Percentiles rank a stretch among this genome's conserved stretches.
phyloP scores from a whole-genome alignment of 2,888 invertebrate species.

The Chelonus formosanus region DNA sequence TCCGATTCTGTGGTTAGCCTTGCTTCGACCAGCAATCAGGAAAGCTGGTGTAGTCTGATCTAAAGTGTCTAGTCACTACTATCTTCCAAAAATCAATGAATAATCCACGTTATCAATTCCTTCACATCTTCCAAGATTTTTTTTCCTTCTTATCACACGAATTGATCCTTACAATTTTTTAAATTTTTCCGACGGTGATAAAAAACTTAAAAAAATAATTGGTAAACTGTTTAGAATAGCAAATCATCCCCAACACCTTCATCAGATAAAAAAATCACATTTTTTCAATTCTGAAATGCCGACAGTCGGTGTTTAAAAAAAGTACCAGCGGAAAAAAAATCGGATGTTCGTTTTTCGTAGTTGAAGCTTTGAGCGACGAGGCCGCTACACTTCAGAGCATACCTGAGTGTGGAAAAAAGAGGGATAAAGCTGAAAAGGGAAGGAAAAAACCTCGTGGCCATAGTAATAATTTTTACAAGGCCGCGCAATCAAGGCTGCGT shows the following conservation, averaged over 20 bases:
- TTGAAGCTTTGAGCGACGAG: slow-evolving; percentile 18
- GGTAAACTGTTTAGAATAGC: too few species aligned
- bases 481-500: slow-evolving; percentile 61
- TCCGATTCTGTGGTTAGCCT: slow-evolving; percentile 58
- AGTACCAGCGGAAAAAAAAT: slow-evolving; percentile 5
- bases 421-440: slow-evolving; percentile 33
- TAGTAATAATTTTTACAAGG: slow-evolving; percentile 63
- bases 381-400: slow-evolving; percentile 4
- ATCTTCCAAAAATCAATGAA: neutral
- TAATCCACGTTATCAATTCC: neutral
- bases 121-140: neutral
- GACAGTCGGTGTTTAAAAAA: slow-evolving; percentile 32
- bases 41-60: slow-evolving; percentile 34
- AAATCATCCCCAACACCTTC: neutral
- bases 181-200: too few species aligned
- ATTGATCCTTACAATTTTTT: too few species aligned
- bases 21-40: slow-evolving; percentile 50
- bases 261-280: slow-evolving; percentile 19
- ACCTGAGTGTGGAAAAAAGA: neutral
- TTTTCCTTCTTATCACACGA: too few species aligned
- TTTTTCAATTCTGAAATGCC: slow-evolving; percentile 18
- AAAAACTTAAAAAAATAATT: neutral
- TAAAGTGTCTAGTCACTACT: slow-evolving; percentile 25
- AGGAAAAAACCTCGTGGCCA: slow-evolving; percentile 41
- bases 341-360: slow-evolving; percentile 14